Conservation (phyloP, 1,140 invertebrate species). For the Zaprionus vittiger region DNA sequence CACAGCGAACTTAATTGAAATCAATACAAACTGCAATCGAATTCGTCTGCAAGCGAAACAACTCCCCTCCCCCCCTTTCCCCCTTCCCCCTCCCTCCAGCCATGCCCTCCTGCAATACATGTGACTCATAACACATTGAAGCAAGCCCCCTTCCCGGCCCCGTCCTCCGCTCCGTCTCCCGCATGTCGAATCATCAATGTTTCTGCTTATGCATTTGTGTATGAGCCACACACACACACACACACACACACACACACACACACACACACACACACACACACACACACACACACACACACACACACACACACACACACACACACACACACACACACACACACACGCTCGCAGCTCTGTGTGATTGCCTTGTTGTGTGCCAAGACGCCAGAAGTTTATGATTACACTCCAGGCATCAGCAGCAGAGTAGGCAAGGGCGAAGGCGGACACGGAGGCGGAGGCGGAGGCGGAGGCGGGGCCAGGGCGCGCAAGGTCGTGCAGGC, state of each 20-base stretch:
- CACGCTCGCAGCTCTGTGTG: neutral
- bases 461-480: no score
- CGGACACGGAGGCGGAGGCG: neutral
- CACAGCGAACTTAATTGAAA: conserved; percentile 55
- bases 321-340: conserved; percentile 13
- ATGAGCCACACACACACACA: conserved; percentile 4
- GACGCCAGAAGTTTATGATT: conserved; percentile 5
- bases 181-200: neutral
- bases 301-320: no score
- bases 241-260: conserved; percentile 7
- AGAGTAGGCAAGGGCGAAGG: neutral
- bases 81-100: neutral
- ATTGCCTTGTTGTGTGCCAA: conserved; percentile 6
- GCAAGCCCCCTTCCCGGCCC: neutral
- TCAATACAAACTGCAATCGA: conserved; percentile 68
- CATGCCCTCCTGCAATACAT: neutral
- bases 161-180: neutral
- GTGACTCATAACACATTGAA: neutral
- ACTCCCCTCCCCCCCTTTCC: neutral
- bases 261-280: conserved; percentile 9
- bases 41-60: conserved; percentile 28
- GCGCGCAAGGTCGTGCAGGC: neutral
- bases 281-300: conserved; percentile 8
- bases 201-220: conserved; percentile 1
- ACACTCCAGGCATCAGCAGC: neutral